Percentiles rank a stretch among this genome's conserved stretches.
Conservation (phyloP, 2,797 vertebrate species). For the Glossophaga mutica region DNA sequence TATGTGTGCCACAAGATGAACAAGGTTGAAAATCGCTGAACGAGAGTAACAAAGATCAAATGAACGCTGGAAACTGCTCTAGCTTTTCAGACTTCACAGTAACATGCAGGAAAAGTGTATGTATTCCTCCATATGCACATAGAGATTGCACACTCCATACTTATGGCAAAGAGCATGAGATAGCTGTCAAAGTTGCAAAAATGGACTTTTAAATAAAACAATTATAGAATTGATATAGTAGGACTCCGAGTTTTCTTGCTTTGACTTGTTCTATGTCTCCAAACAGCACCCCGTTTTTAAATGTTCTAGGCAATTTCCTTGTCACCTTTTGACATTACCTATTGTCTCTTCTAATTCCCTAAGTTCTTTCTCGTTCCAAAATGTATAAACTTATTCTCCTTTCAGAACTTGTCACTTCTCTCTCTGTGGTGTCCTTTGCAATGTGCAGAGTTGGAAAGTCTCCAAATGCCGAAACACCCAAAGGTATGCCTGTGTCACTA, state of each 20-base stretch:
- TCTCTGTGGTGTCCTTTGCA: conserved; percentile 48
- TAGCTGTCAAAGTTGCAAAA: background rate
- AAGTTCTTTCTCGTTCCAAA: conserved; percentile 42
- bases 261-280: background rate
- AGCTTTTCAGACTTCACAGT: background rate
- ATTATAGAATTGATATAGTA: background rate
- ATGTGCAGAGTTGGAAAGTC: conserved; percentile 28
- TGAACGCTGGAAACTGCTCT: background rate
- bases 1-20: background rate
- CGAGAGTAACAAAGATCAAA: background rate
- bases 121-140: background rate
- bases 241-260: background rate
- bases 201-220: background rate
- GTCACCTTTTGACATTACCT: conserved; percentile 27
- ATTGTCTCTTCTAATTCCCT: conserved; percentile 49
- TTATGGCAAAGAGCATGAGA: background rate
- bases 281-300: conserved; percentile 9
- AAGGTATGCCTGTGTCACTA: conserved; percentile 49
- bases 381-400: background rate
- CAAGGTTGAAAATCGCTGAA: background rate
- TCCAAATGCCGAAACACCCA: conserved; percentile 48
- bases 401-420: background rate
- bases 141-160: background rate
- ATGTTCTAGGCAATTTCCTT: background rate
- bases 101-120: background rate